phyloP scores from a whole-genome alignment of 2,888 invertebrate species.

The Harpalus rufipes region DNA sequence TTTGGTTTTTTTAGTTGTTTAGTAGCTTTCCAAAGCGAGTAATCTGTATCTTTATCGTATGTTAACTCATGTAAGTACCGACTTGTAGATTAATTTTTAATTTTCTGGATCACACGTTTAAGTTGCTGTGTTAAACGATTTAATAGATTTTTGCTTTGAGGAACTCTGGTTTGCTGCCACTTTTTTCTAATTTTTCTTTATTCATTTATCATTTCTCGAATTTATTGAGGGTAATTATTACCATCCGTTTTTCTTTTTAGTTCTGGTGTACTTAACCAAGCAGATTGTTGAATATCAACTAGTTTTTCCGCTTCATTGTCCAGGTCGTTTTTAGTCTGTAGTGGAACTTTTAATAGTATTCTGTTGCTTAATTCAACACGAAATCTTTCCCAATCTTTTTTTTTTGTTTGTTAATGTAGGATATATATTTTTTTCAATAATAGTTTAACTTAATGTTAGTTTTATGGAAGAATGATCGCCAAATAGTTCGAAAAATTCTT shows the following conservation, averaged over 20 bases:
- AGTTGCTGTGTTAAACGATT: too few relatives aligned
- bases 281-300: too few relatives aligned
- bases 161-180: too few relatives aligned
- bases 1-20: conserved; percentile 58
- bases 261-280: too few relatives aligned
- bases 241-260: too few relatives aligned
- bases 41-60: neutral
- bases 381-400: neutral
- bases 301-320: neutral
- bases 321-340: neutral
- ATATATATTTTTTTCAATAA: neutral
- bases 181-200: too few relatives aligned
- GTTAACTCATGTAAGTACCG: too few relatives aligned
- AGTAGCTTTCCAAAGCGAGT: conserved; percentile 56
- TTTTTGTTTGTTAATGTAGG: neutral
- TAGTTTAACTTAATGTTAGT: neutral
- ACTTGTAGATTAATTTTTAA: too few relatives aligned
- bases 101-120: too few relatives aligned
- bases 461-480: neutral
- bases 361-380: neutral
- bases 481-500: neutral
- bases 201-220: too few relatives aligned
- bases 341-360: neutral
- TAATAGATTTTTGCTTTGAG: too few relatives aligned
- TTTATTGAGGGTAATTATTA: too few relatives aligned